phyloP scores from a whole-genome alignment of 2,888 invertebrate genomes.

The Drosophila quinaria region DNA sequence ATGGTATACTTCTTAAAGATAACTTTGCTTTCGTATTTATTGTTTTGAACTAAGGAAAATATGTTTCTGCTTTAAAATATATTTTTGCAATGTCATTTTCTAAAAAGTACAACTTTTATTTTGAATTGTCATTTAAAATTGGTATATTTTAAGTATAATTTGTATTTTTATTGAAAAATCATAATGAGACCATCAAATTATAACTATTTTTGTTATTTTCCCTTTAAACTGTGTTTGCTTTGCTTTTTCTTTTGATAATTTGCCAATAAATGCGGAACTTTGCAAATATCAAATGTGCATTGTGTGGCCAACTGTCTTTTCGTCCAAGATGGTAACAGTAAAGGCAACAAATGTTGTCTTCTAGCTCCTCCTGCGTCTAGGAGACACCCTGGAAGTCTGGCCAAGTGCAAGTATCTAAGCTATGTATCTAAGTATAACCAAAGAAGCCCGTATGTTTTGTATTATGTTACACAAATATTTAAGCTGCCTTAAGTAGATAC shows the following conservation, averaged over 20 bases:
- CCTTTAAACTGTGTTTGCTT: not conserved
- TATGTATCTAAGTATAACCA: conserved; percentile 78
- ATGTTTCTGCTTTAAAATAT: not conserved
- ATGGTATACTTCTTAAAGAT: not conserved
- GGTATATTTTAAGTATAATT: not conserved
- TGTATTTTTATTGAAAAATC: not conserved
- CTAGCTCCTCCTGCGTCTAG: not conserved
- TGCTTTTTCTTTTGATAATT: conserved; percentile 26
- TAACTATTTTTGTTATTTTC: not conserved
- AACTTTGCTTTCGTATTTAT: not conserved
- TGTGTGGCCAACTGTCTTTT: conserved; percentile 1
- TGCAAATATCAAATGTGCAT: conserved; percentile 18
- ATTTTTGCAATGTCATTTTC: not conserved
- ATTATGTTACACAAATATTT: conserved; percentile 81
- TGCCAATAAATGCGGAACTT: conserved; percentile 15
- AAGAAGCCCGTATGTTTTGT: conserved; percentile 82
- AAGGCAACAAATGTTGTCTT: conserved; percentile 18
- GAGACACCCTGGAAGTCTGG: conserved; percentile 13
- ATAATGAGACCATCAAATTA: too few relatives aligned
- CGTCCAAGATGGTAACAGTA: conserved; percentile 27
- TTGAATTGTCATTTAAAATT: not conserved
- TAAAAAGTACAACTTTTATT: not conserved
- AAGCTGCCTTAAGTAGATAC: conserved; percentile 81
- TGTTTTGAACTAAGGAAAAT: not conserved
- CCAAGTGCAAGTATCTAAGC: conserved; percentile 65